A percentile compares a stretch with the other conserved stretches of the same genome.
phyloP scores from a whole-genome alignment of 2,113 vertebrate species.

The Tenrec ecaudatus region DNA sequence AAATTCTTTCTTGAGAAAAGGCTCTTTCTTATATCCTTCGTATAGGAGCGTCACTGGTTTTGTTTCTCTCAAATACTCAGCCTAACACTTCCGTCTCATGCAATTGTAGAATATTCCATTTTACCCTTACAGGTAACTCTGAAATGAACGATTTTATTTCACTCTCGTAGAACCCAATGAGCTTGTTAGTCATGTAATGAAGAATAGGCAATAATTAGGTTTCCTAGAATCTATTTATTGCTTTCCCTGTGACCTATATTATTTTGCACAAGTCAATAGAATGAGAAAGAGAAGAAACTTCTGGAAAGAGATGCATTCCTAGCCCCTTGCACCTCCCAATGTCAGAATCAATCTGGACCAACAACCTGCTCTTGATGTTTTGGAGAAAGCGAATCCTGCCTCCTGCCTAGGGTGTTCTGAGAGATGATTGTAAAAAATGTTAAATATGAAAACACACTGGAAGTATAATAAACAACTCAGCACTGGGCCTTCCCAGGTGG shows the following conservation, averaged over 20 bases:
- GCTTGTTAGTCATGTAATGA: slow-evolving; percentile 30
- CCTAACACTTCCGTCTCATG: background rate
- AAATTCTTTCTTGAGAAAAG: no score
- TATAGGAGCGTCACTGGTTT: no score
- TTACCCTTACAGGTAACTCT: slow-evolving; percentile 28
- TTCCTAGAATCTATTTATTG: slow-evolving; percentile 42
- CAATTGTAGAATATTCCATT: slow-evolving; percentile 50
- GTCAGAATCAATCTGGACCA: slow-evolving; percentile 35
- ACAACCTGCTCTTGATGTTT: slow-evolving; percentile 55
- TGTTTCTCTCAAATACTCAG: no score
- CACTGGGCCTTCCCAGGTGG: slow-evolving; percentile 83
- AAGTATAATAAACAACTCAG: slow-evolving; percentile 85
- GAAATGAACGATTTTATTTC: slow-evolving; percentile 41
- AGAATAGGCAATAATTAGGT: slow-evolving; percentile 41
- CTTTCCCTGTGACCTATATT: slow-evolving; percentile 27
- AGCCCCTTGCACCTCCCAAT: slow-evolving; percentile 48
- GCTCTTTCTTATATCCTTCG: no score
- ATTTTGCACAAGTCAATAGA: background rate
- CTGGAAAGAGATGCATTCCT: slow-evolving; percentile 3
- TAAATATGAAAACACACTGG: slow-evolving; percentile 81
- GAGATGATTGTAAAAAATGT: slow-evolving; percentile 69
- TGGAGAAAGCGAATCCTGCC: slow-evolving; percentile 33
- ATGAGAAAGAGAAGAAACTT: slow-evolving; percentile 37
- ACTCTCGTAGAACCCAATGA: background rate
- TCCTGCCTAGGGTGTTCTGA: slow-evolving; percentile 53